phyloP scores from a whole-genome alignment of 2,888 invertebrate species.

The Trachelus troglodyta region DNA sequence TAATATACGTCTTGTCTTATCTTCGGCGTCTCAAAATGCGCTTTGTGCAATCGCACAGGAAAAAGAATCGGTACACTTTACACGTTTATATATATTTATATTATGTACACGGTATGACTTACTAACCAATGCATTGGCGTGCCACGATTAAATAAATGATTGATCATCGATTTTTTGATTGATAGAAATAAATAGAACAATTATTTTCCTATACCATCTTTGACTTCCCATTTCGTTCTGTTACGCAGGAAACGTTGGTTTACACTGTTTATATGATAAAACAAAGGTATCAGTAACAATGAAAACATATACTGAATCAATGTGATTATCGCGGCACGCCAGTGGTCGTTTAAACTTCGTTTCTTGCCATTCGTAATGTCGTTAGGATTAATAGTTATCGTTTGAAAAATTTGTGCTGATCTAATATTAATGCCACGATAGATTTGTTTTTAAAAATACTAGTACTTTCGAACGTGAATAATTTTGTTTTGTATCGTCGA shows the following conservation, averaged over 20 bases:
- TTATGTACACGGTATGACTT: constrained; percentile 2
- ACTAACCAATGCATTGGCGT: background rate
- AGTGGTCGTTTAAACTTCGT: background rate
- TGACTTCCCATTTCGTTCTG: background rate
- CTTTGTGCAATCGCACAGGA: background rate
- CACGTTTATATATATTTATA: constrained; percentile 1
- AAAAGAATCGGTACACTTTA: background rate
- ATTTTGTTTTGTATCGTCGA: constrained; percentile 18
- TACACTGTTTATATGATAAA: background rate
- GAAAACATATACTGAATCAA: background rate
- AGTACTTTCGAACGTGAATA: constrained; percentile 34
- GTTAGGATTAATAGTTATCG: constrained; percentile 1
- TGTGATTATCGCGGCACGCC: background rate
- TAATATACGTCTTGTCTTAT: background rate
- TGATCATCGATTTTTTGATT: background rate
- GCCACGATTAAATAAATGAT: background rate
- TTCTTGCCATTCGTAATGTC: background rate
- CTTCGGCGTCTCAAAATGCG: constrained; percentile 2
- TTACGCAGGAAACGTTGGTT: background rate
- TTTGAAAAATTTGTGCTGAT: constrained; percentile 23
- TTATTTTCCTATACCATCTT: background rate
- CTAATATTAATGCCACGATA: constrained; percentile 7
- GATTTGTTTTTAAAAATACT: constrained; percentile 34
- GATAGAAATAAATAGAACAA: background rate
- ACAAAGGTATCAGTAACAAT: background rate